Percentiles rank a stretch among this genome's conserved stretches.
Evolutionary conservation across 1,140 invertebrate species (phyloP).

Genomic region (Drosophila pectinifera): DNA sequence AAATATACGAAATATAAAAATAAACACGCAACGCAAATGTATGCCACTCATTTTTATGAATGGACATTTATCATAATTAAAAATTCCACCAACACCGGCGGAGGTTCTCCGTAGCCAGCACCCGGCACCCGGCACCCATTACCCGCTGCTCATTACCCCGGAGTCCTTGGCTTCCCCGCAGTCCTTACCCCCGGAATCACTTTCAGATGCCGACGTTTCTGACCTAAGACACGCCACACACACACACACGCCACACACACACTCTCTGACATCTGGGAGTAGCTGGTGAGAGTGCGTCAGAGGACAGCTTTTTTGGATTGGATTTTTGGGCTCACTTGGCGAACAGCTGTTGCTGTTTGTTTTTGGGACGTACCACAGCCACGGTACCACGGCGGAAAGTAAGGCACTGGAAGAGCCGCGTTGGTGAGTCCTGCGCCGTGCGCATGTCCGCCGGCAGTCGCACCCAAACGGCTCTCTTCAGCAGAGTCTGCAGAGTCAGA

Average conservation of each 20-base stretch:
- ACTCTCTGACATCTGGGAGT: constrained; percentile 50
- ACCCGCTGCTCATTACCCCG: constrained; percentile 6
- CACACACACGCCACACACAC: neutral
- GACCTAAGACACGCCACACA: constrained; percentile 76
- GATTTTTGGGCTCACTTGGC: constrained; percentile 7
- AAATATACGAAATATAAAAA: constrained; percentile 46
- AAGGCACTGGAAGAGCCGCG: constrained; percentile 48
- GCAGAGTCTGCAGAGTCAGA: neutral
- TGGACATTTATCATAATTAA: constrained; percentile 82
- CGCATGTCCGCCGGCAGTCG: constrained; percentile 56
- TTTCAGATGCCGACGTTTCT: constrained; percentile 62
- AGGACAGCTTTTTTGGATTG: constrained; percentile 42
- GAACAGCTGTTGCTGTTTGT: constrained; percentile 59
- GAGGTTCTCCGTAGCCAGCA: constrained; percentile 6
- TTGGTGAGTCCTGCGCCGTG: constrained; percentile 48
- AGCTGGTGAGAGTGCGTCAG: constrained; percentile 46
- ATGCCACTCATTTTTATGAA: constrained; percentile 75
- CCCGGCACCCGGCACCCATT: neutral
- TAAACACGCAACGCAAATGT: constrained; percentile 75
- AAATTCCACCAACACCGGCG: constrained; percentile 60
- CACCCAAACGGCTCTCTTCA: constrained; percentile 60
- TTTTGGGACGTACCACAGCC: constrained; percentile 38
- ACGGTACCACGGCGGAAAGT: constrained; percentile 14
- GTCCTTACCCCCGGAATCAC: neutral
- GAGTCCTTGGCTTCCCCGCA: neutral